Percentiles rank a stretch among this genome's conserved stretches.
Conservation (phyloP, 2,113 vertebrate genomes). For the Isichthys henryi region DNA sequence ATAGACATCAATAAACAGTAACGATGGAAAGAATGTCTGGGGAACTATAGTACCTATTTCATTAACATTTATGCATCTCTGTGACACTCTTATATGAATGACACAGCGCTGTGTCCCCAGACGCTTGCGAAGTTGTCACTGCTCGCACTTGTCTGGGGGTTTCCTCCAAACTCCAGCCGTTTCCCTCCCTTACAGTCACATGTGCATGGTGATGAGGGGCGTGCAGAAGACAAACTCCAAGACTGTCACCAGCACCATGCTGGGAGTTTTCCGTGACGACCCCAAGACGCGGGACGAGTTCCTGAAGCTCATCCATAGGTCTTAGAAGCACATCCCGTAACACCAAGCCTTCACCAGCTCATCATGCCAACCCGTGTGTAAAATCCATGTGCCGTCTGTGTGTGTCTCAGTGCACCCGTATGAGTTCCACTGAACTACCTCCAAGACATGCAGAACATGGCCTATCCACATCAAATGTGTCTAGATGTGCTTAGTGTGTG, state of each 20-base stretch:
- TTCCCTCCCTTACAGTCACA: background rate
- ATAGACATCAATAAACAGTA: background rate
- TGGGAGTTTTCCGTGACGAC: slow-evolving; percentile 4
- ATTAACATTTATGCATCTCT: background rate
- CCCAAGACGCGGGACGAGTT: slow-evolving; percentile 8
- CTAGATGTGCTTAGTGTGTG: background rate
- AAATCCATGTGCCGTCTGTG: background rate
- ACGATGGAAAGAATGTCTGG: background rate
- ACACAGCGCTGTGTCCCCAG: background rate
- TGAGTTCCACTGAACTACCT: background rate
- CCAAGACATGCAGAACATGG: background rate
- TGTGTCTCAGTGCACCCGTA: background rate
- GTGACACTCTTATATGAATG: background rate
- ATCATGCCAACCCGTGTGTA: background rate
- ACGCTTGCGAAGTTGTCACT: background rate
- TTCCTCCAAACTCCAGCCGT: background rate
- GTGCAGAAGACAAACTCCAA: slow-evolving; percentile 11
- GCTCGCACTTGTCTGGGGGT: background rate
- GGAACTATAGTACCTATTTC: background rate
- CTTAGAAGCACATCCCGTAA: background rate
- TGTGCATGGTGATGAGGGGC: slow-evolving; percentile 16
- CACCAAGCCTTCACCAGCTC: background rate
- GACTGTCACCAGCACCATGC: slow-evolving; percentile 13
- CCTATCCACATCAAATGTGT: background rate
- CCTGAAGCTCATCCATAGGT: background rate